A percentile compares a stretch with the other conserved stretches of the same genome.
These are phyloP conservation scores for Sebastes variabilis DNA, from an alignment of 2,797 vertebrate species.

Conservation along the genomic window DNA sequence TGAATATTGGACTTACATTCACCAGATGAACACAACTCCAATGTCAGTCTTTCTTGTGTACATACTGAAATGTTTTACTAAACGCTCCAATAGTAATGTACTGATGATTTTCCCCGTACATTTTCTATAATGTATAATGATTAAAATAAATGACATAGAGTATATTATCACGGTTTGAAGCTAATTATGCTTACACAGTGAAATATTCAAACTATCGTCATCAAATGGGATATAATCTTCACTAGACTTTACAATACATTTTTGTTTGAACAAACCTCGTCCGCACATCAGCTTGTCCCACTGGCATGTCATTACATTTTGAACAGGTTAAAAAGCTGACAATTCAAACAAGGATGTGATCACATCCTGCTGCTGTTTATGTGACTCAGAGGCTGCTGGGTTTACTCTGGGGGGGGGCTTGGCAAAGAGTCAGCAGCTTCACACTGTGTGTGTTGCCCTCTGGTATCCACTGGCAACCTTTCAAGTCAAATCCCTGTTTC, in stretches of 20 bases:
- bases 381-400: slow-evolving; percentile 15
- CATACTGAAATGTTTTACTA: not conserved
- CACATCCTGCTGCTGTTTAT: slow-evolving; percentile 8
- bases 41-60: not conserved
- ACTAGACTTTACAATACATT: not conserved
- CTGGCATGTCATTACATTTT: not conserved
- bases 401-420: slow-evolving; percentile 53
- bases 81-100: not conserved
- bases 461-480: slow-evolving; percentile 76
- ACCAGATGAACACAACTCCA: too few species aligned
- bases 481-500: slow-evolving; percentile 60
- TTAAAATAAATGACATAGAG: not conserved
- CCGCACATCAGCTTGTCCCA: not conserved
- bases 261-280: not conserved
- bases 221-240: not conserved
- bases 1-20: too few species aligned
- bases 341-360: slow-evolving; percentile 29
- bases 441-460: slow-evolving; percentile 63
- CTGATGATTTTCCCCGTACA: not conserved
- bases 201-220: not conserved
- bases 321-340: not conserved
- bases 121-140: too few species aligned
- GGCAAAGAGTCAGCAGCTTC: slow-evolving; percentile 47
- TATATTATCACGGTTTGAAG: not conserved
- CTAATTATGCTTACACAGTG: not conserved